Evolutionary conservation across 1,140 invertebrate species (phyloP).

Genomic region (Drosophila littoralis): DNA sequence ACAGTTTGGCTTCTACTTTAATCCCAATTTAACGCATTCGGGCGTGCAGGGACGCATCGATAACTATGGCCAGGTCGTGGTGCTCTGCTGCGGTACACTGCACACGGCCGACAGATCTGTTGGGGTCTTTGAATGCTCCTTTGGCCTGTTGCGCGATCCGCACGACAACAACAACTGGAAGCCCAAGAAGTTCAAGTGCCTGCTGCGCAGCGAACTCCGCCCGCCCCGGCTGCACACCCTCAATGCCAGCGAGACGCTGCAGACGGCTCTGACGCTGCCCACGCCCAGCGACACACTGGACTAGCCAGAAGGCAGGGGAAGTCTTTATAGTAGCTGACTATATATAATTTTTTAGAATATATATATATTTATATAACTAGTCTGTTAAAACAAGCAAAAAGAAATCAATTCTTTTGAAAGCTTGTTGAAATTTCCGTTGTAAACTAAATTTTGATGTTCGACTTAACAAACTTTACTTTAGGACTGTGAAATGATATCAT

Average conservation of each 20-base stretch:
- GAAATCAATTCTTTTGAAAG: too few relatives aligned
- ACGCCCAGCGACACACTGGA: conserved; percentile 48
- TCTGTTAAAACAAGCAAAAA: too few relatives aligned
- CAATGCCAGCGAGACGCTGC: conserved; percentile 47
- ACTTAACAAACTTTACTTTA: too few relatives aligned
- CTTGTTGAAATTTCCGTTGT: too few relatives aligned
- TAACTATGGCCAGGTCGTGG: conserved; percentile 87
- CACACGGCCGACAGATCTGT: conserved; percentile 85
- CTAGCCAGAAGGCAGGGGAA: background rate
- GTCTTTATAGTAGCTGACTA: background rate
- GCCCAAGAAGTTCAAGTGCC: conserved; percentile 85
- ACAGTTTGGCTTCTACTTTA: conserved; percentile 86
- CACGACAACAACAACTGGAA: conserved; percentile 87
- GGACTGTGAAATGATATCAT: too few relatives aligned
- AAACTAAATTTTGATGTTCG: too few relatives aligned
- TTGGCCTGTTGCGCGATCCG: conserved; percentile 87
- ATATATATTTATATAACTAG: too few relatives aligned
- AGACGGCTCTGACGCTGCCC: conserved; percentile 54
- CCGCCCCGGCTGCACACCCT: conserved; percentile 58
- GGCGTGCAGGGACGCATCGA: conserved; percentile 86
- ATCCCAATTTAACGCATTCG: conserved; percentile 86
- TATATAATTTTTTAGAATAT: too few relatives aligned
- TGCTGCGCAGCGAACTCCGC: conserved; percentile 73
- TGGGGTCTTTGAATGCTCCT: conserved; percentile 88
- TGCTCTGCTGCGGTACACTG: conserved; percentile 87